These are phyloP conservation scores for Diachasmimorpha longicaudata DNA, from an alignment of 1,140 invertebrate species.

Conservation along the genomic window DNA sequence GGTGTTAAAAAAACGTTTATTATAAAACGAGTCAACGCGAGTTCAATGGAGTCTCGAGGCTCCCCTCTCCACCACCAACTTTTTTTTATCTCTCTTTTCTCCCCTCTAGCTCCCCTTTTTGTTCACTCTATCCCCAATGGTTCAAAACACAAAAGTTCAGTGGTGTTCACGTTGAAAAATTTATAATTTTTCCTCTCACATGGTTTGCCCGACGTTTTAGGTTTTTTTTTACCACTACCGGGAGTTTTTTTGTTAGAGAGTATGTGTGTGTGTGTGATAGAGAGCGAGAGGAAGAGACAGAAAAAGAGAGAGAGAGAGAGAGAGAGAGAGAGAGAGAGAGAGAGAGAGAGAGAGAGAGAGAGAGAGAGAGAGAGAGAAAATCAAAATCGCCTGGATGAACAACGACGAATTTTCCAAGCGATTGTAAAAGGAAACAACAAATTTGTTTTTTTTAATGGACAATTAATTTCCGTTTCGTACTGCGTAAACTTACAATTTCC, in stretches of 20 bases:
- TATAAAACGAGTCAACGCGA: constrained; percentile 19
- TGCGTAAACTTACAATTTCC: neutral
- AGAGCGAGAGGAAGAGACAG: neutral
- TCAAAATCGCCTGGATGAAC: too few relatives aligned
- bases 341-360: too few relatives aligned
- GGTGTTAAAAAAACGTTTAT: neutral
- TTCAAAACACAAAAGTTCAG: constrained; percentile 10
- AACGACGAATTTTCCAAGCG: too few relatives aligned
- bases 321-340: too few relatives aligned
- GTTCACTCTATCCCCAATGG: constrained; percentile 5
- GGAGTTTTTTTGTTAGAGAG: neutral
- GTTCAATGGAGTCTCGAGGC: constrained; percentile 25
- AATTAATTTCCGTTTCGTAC: neutral
- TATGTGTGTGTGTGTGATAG: too few relatives aligned
- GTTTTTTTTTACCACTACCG: neutral
- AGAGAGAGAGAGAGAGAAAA: neutral
- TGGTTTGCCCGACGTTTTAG: neutral
- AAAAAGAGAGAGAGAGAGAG: neutral
- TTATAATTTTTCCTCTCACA: neutral
- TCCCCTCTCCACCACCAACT: constrained; percentile 6
- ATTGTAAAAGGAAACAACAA: too few relatives aligned
- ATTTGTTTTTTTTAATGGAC: constrained; percentile 2
- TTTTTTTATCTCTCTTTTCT: constrained; percentile 17
- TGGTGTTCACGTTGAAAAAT: neutral
- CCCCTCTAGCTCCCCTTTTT: constrained; percentile 17